These are phyloP conservation scores for Elgaria multicarinata DNA, from an alignment of 2,113 vertebrate genomes.

Conservation along the genomic window DNA sequence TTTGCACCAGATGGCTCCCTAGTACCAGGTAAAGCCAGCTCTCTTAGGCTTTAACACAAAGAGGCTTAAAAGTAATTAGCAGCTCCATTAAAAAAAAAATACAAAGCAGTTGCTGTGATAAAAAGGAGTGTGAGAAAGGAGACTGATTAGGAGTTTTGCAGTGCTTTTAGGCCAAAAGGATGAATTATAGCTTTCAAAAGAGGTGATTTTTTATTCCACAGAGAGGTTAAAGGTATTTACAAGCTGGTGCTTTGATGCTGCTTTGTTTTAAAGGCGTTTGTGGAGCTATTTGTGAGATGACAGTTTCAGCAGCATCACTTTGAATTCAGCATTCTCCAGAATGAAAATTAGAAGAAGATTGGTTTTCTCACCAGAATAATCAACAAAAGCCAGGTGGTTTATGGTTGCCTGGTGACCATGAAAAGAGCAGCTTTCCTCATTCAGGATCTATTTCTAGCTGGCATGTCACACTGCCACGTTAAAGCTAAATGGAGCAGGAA, in stretches of 20 bases:
- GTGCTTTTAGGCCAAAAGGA: neutral
- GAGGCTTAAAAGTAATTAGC: slow-evolving; percentile 77
- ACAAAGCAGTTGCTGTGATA: slow-evolving; percentile 19
- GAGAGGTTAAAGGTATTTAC: slow-evolving; percentile 6
- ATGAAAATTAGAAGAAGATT: slow-evolving; percentile 14
- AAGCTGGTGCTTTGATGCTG: slow-evolving; percentile 13
- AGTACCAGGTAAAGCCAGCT: slow-evolving; percentile 64
- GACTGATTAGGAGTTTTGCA: slow-evolving; percentile 51
- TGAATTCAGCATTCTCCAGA: slow-evolving; percentile 20
- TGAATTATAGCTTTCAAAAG: slow-evolving; percentile 26
- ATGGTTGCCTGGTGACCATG: neutral
- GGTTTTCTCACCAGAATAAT: neutral
- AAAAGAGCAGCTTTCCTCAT: slow-evolving; percentile 11
- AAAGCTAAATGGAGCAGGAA: neutral
- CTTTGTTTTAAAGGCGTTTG: slow-evolving; percentile 19
- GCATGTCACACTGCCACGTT: slow-evolving; percentile 4
- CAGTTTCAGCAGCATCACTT: slow-evolving; percentile 29
- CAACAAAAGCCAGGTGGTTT: neutral
- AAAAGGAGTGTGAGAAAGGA: slow-evolving; percentile 49
- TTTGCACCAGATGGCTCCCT: slow-evolving; percentile 74
- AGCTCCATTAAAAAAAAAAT: slow-evolving; percentile 41
- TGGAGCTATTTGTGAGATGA: slow-evolving; percentile 29
- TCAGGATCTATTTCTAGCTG: neutral
- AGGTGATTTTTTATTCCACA: slow-evolving; percentile 18
- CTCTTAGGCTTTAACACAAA: slow-evolving; percentile 73